Percentiles rank a stretch among this genome's conserved stretches.
These are phyloP conservation scores for Characodon lateralis DNA, from an alignment of 2,797 vertebrate genomes.

Conservation along the genomic window DNA sequence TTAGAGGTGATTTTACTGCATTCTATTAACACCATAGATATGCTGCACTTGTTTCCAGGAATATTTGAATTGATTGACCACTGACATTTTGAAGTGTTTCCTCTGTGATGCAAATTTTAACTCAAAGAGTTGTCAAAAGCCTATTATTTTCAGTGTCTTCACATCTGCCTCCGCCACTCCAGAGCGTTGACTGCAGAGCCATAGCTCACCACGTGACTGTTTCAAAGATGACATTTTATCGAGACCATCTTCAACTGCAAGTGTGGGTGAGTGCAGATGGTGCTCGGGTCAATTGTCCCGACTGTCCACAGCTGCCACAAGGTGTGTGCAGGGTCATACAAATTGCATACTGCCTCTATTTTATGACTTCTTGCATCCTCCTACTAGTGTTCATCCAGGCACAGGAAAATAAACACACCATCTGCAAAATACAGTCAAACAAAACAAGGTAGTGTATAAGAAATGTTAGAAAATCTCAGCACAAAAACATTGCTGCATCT, in stretches of 20 bases:
- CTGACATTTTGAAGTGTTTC: constrained; percentile 77
- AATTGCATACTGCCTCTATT: constrained; percentile 45
- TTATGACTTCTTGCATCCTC: constrained; percentile 19
- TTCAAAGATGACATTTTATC: constrained; percentile 82
- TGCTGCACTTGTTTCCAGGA: constrained; percentile 66
- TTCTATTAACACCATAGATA: constrained; percentile 65
- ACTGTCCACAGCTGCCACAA: constrained; percentile 59
- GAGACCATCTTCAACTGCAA: constrained; percentile 73
- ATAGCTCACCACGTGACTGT: constrained; percentile 53
- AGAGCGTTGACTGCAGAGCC: constrained; percentile 33
- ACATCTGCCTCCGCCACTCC: constrained; percentile 60
- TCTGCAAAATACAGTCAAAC: constrained; percentile 5
- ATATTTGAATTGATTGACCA: constrained; percentile 78
- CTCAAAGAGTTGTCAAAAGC: constrained; percentile 67
- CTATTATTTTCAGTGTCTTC: constrained; percentile 76
- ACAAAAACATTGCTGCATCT: constrained; percentile 2
- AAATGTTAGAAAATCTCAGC: constrained; percentile 9
- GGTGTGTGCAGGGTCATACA: constrained; percentile 55
- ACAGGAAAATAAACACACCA: background rate
- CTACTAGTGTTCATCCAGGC: constrained; percentile 1
- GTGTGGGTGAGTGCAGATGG: constrained; percentile 69
- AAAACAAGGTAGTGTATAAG: constrained; percentile 3
- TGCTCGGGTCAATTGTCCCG: constrained; percentile 69
- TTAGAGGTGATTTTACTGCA: constrained; percentile 70
- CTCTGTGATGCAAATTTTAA: constrained; percentile 78